Evolutionary conservation across 2,888 invertebrate genomes (phyloP).

Genomic region (Eilema caniola): DNA sequence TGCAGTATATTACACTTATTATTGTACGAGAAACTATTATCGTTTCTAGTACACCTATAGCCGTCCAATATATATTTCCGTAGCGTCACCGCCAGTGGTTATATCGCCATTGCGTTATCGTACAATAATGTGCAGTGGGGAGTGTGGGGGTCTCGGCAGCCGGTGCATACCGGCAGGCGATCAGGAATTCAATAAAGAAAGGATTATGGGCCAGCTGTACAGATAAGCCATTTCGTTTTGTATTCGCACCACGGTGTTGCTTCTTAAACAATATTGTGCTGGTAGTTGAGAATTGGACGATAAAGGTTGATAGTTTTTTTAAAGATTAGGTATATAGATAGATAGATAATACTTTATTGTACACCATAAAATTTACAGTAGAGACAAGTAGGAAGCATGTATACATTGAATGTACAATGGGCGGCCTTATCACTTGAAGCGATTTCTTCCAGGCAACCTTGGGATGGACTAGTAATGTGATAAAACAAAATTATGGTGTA

Average conservation of each 20-base stretch:
- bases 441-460: no score
- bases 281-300: constrained; percentile 1
- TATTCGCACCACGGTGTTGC: constrained; percentile 15
- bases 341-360: no score
- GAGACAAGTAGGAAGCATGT: no score
- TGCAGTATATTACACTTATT: neutral
- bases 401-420: no score
- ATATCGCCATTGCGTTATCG: constrained; percentile 11
- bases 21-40: neutral
- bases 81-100: neutral
- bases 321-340: no score
- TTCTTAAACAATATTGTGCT: constrained; percentile 20
- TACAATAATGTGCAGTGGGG: constrained; percentile 32
- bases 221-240: constrained; percentile 21
- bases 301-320: neutral
- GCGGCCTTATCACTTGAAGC: no score
- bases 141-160: constrained; percentile 45
- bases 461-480: no score
- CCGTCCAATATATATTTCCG: neutral
- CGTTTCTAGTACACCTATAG: neutral
- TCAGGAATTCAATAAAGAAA: constrained; percentile 79
- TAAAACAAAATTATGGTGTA: no score
- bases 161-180: constrained; percentile 63
- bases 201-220: constrained; percentile 59
- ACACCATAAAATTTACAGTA: no score